Evolutionary conservation across 2,113 vertebrate species (phyloP).

Genomic region (Falcunculus frontatus): DNA sequence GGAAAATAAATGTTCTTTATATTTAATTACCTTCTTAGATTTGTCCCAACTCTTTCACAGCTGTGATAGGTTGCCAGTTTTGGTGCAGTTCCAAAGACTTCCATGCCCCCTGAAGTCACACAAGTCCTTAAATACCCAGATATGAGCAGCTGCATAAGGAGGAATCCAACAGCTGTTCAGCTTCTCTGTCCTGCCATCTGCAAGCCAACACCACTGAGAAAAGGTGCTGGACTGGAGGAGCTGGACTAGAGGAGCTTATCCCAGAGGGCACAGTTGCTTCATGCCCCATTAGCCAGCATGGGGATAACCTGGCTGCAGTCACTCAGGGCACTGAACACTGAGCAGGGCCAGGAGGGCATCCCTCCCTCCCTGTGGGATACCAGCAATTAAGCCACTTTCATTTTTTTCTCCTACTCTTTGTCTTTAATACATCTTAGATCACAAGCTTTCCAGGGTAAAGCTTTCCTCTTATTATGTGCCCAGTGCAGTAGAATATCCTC

Average conservation of each 20-base stretch:
- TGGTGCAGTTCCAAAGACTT: background rate
- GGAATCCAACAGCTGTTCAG: slow-evolving; percentile 44
- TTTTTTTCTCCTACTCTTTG: background rate
- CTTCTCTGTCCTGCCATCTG: background rate
- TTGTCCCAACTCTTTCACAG: background rate
- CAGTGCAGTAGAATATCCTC: background rate
- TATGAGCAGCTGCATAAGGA: slow-evolving; percentile 33
- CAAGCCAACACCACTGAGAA: background rate
- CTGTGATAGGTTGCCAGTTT: background rate
- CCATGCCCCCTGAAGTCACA: background rate
- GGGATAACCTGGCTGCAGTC: background rate
- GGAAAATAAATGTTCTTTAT: background rate
- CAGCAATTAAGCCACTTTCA: background rate
- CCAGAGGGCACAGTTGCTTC: background rate
- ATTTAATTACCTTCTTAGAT: background rate
- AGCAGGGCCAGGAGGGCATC: background rate
- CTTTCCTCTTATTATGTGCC: background rate
- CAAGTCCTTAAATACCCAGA: background rate
- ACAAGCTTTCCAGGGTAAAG: background rate
- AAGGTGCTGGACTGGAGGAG: background rate
- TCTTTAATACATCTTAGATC: background rate
- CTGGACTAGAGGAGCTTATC: background rate
- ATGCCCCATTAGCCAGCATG: rapidly evolving
- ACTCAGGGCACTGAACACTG: background rate
- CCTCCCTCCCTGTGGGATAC: rapidly evolving